Percentiles rank a stretch among this genome's conserved stretches.
phyloP scores from a whole-genome alignment of 1,140 invertebrate species.

The Lucilia sericata region DNA sequence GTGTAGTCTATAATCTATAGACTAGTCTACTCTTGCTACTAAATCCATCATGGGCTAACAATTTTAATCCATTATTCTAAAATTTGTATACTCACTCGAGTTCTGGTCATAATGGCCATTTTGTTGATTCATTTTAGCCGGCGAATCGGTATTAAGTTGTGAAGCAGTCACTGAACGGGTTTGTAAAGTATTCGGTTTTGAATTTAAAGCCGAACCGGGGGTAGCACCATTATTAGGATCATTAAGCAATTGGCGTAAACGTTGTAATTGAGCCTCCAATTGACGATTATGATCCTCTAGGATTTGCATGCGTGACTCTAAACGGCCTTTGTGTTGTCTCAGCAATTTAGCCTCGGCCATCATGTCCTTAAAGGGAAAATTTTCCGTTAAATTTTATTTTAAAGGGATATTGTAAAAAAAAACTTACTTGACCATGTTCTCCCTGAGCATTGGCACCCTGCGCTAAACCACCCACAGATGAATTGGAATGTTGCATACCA shows the following conservation, averaged over 20 bases:
- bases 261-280: constrained; percentile 85
- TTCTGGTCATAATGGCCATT: constrained; percentile 81
- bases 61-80: too few relatives aligned
- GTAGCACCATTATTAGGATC: constrained; percentile 71
- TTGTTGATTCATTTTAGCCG: constrained; percentile 77
- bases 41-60: too few relatives aligned
- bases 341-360: constrained; percentile 92
- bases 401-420: neutral
- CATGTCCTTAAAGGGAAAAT: constrained; percentile 78
- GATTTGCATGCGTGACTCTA: constrained; percentile 97
- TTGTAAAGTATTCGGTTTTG: constrained; percentile 77
- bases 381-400: neutral
- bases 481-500: constrained; percentile 68
- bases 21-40: too few relatives aligned
- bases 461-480: constrained; percentile 58
- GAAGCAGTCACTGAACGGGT: constrained; percentile 91
- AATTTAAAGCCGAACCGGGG: constrained; percentile 63
- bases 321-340: constrained; percentile 91
- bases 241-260: constrained; percentile 87
- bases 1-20: too few relatives aligned
- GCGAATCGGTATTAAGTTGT: constrained; percentile 86
- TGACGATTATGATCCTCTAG: constrained; percentile 97
- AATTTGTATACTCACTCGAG: constrained; percentile 72
- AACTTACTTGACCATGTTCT: constrained; percentile 63
- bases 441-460: constrained; percentile 60